Evolutionary conservation across 2,113 vertebrate genomes (phyloP), one percentile per base, ranked within the genome.

Genomic region (Lamprotornis superbus): DNA sequence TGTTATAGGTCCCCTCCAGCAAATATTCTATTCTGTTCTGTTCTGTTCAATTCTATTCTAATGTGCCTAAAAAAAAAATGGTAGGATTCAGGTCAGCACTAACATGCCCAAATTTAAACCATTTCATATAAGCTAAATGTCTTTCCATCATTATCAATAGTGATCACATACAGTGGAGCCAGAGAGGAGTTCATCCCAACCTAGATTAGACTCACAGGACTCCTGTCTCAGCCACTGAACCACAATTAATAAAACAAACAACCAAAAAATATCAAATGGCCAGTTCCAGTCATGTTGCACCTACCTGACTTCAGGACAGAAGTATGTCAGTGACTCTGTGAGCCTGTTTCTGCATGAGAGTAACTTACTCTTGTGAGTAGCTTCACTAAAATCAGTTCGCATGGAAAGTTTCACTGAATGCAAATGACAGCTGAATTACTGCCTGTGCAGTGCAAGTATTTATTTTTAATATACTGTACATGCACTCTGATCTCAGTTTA

Each of bases 381-480:
- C 27, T 90, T 85, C 55, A 49, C 11, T 39, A 42, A 88, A 93
- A 89, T 77, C 23, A 93, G 50, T 65, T 86, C 67, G 67, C 40
- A 37, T 59, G 13, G 57, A 28, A 75, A 93, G n/a, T 67, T 88
- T 80, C 44, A 44, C 76, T 86, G 52, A 70, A 88, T 86, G 70
- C 67, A 83, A 80, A 83, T 60, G 59, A 88, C 78, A 95, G 63
- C 31, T 86, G 85, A 94, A 83, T 83, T 71, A 67, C 52, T 80
- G 70, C 39, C 89, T 84, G 63, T 71, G 78, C 28, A 76, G 81
- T 57, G 40, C 25, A 80, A 87, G 74, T 65, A 85, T 85, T 93
- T 95, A 83, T 93, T 92, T 95, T 89, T 95, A 93, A 94, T 73
- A 77, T 47, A 95, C 71, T 77, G 75, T 78, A 88, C 56, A 64